Evolutionary conservation across 2,113 vertebrate genomes (phyloP), one percentile per base, ranked within the genome.

Genomic region (Phylloscopus trochilus): DNA sequence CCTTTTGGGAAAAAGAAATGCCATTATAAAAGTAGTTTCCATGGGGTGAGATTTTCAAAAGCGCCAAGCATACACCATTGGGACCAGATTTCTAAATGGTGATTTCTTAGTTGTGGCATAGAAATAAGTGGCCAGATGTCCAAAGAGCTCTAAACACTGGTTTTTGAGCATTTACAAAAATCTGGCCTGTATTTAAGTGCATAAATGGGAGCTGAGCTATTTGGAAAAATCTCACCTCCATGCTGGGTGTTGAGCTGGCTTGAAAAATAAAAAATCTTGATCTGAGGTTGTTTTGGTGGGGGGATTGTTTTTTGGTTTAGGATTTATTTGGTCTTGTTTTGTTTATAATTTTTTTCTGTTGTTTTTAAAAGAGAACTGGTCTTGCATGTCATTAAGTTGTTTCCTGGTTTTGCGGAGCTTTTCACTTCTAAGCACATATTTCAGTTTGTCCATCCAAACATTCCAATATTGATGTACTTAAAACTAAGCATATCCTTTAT

Each of bases 81-180:
- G 81, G 91, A 95, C 62, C 77, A 95, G 87, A 95, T 89, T 97
- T 96, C 89, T 91, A 92, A 89, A 87, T 93, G 83, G 62, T 46
- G 44, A 46, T 46, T 46, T 46, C 20, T 21, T 70, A 82, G 53
- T 23, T 92, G 77, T 95, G 94, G 87, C 91, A 69, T 64, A 84
- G 81, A 95, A 96, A 82, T 95, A 82, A 82, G 58, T 89, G 74
- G 49, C 94, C 94, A 97, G 92, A 97, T 95, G 93, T 97, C 96
- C 91, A 88, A 85, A 94, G 49, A 73, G 53, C 62, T 93, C 72
- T 92, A 58, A 93, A 87, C 77, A 82, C 80, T 82, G 76, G 77
- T 83, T 79, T 92, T 59, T 91, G 53, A 91, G 21, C 63, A 81
- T 93, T 93, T 96, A 75, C 83, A 89, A 95, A 97, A 94, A 93